Evolutionary conservation across 2,797 vertebrate species (phyloP), one percentile per base, ranked within the genome.

Genomic region (Macroramphosus scolopax): DNA sequence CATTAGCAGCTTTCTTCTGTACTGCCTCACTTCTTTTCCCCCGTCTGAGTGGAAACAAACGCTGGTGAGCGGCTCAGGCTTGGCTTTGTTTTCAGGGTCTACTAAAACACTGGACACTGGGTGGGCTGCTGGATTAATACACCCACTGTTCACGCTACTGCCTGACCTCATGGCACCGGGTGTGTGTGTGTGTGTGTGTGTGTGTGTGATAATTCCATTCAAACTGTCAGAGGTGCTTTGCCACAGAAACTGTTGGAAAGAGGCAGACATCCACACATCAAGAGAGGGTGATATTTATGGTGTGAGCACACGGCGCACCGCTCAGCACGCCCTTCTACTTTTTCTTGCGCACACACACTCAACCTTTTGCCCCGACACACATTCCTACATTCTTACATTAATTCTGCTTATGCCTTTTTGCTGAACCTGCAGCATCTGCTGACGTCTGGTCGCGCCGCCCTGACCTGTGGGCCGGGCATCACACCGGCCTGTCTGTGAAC

Each of bases 401-500:
- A 54, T 54, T 68, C 39, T 47, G 35, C 56, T 36, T 20, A 25
- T 29, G 42, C 62, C 24, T 65, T 46, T 65, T 30, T 71, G 37
- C 49, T 43, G 32, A 51, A 48, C 33, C 50, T 32, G 49, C 63
- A 42, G 51, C 30, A n/a, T 49, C 53, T 58, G 72, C 62, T 75
- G 77, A 80, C 45, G 70, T 80, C 56, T 54, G 6, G 39, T 50
- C 37, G 1, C 20, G 9, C 70, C 75, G 14, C 57, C 34, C 32
- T 8, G 34, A 67, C 71, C 62, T 64, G 47, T 51, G 40, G 47
- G 37, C 67, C 2, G 13, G 1, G 9, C 34, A 32, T 64, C 26
- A 17, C 41, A 18, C 18, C 48, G 61, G 61, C 69, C 73, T 60
- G 64, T 75, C 63, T 82, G 56, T 69, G 59, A 79, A 71, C 79